Conservation (phyloP, 2,888 invertebrate species). For the Enchytraeus crypticus region DNA sequence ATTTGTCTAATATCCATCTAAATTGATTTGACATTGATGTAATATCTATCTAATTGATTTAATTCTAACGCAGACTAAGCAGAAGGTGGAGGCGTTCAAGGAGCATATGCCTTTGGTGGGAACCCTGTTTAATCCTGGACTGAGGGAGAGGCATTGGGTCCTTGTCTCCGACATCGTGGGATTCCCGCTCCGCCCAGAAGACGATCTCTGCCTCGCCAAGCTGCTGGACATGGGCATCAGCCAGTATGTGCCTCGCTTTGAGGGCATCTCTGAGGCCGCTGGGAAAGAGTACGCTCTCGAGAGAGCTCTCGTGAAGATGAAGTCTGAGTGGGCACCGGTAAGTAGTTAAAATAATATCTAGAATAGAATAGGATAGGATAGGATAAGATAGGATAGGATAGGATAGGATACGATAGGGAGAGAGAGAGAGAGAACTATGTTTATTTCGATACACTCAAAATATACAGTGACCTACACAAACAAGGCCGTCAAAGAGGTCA, state of each 20-base stretch:
- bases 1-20: too few species aligned
- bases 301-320: constrained; percentile 79
- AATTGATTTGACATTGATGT: background rate
- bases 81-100: constrained; percentile 75
- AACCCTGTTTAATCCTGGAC: constrained; percentile 84
- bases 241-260: constrained; percentile 77
- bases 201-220: constrained; percentile 69
- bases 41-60: background rate
- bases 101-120: constrained; percentile 72
- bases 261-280: constrained; percentile 83
- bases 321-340: constrained; percentile 67
- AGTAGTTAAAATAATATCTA: too few species aligned
- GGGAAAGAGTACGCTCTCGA: constrained; percentile 91
- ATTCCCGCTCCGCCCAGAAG: constrained; percentile 76
- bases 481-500: too few species aligned
- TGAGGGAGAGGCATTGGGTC: constrained; percentile 23
- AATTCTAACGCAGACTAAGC: constrained; percentile 55
- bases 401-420: too few species aligned
- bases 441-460: too few species aligned
- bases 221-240: constrained; percentile 78
- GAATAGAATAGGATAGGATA: too few species aligned
- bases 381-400: too few species aligned
- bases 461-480: too few species aligned
- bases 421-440: too few species aligned
- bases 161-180: constrained; percentile 88